Base-by-base conservation (phyloP, 37 sponge, comb jelly and placozoan species). In the Theonella swinhoei region DNA sequence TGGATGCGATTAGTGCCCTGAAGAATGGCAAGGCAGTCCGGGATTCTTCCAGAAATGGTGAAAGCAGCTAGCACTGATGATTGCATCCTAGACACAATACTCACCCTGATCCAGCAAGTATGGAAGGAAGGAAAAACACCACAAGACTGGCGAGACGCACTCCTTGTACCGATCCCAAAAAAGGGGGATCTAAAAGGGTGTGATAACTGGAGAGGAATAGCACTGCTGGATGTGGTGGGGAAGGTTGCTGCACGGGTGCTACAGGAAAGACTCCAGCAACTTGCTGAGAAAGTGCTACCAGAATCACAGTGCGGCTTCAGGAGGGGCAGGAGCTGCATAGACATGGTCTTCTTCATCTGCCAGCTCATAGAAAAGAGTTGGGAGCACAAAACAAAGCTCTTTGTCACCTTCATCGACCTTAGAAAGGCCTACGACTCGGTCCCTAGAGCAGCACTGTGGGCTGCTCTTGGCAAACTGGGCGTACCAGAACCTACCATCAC, bases 1-100 rank as follows among this genome's bases (percentile, higher is more conserved):
- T 4, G 26, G n/a, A 37, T 8, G 75, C 75, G 42, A 14, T 59
- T 62, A 38, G 70, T n/a, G 28, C 35, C 33, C 39, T 72, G 42
- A 82, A n/a, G 74, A 82, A 42, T 82, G 83, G 74, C 11, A 71
- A 82, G 39, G 81, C 81, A 36, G 70, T 70, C 70, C 23, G 70
- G 70, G 19, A 70, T 70, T 30, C 36, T 70, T 29, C 70, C 70
- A 29, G 70, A 70, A 38, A 70, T 70, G 36, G 35, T 70, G 70
- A 70, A 70, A 5, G 3, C 38, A 70, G 35, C 28, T 70, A 26
- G 70, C 36, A 22, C 23, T 23, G 17, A 54, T 9, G 60, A 70
- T 3, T 37, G n/a, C n/a, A n/a, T n/a, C n/a, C n/a, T n/a, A n/a
- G n/a, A n/a, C n/a, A n/a, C n/a, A n/a, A n/a, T n/a, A n/a, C n/a